Evolutionary conservation across 2,797 vertebrate genomes (phyloP), one percentile per base, ranked within the genome.

Genomic region (Pempheris klunzingeri): DNA sequence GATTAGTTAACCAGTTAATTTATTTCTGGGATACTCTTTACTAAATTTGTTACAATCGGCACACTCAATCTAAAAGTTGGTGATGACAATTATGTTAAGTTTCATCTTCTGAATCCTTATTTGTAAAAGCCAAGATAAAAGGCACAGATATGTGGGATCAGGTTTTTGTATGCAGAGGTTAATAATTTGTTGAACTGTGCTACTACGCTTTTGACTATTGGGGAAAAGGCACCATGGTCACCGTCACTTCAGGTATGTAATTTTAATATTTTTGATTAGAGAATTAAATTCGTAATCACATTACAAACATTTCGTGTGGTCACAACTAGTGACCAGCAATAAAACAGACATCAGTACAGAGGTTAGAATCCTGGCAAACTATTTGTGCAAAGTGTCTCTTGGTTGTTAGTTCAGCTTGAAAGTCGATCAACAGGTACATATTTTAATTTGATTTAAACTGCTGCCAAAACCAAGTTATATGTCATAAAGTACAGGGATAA

Each of bases 221-320:
- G 93, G 88, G 86, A 0, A 90, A 71, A 67, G 92, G 91, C 1
- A 84, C 83, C 0, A 50, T 4, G 17, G 88, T 90, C 46, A 94
- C 82, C 0, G 39, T 92, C 47, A 91, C 88, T 6, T 88, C 90
- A 86, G 91, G 90, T 90, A 87, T 85, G 82, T 69, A n/a, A 44
- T 61, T 38, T 30, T 38, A 41, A 75, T 14, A 13, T 49, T 49
- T 66, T 26, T 54, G 20, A 66, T 28, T 7, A 14, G 20, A 74
- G 1, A 59, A 55, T 24, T 0, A 52, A 53, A 36, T 53, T 57
- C 4, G 9, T 50, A n/a, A 60, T 71, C 4, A 24, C 4, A 30
- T 44, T 24, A n/a, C 2, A 6, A 39, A 57, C 3, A 81, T 62
- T 52, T 69, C 17, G 32, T 24, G n/a, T 61, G 2, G 26, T 54